Base-by-base conservation (phyloP, 2,888 invertebrate species). In the Scaptodrosophila latifasciaeformis region DNA sequence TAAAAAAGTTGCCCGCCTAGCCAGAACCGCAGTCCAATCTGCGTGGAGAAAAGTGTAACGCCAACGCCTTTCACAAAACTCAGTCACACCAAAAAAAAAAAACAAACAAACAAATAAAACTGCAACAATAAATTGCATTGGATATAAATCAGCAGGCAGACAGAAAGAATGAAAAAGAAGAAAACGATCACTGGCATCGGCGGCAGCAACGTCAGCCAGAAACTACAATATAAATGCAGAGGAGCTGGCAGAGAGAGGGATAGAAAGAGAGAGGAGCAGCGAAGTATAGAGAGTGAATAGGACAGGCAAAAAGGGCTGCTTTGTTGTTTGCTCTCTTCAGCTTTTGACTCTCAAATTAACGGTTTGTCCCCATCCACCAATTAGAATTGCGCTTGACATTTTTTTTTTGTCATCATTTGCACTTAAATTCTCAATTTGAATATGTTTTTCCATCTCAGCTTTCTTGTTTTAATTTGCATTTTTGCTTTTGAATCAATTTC, bases 91-190 rank as follows among this genome's bases (percentile, higher is more conserved):
- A n/a, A n/a, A n/a, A n/a, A n/a, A n/a, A n/a, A n/a, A n/a, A n/a
- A n/a, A n/a, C n/a, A n/a, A n/a, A n/a, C n/a, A n/a, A n/a, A n/a
- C n/a, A n/a, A n/a, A n/a, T n/a, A n/a, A n/a, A n/a, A n/a, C n/a
- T n/a, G n/a, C n/a, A n/a, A 12, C 37, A 17, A 42, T 12, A 5
- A 31, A 31, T 29, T 17, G 48, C 48, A 49, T 39, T 49, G 27
- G 29, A 49, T 35, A 50, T 50, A 50, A 50, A 50, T 50, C 50
- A 44, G 34, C 44, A 27, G 15, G 42, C 42, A 31, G n/a, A n/a
- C n/a, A n/a, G n/a, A n/a, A n/a, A n/a, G n/a, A n/a, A n/a, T n/a
- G n/a, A n/a, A n/a, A n/a, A n/a, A n/a, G n/a, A n/a, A n/a, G n/a
- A n/a, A n/a, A n/a, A n/a, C n/a, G n/a, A n/a, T n/a, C n/a, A n/a